phyloP scores from a whole-genome alignment of 1,140 invertebrate species.

The Phocides pigmalion region DNA sequence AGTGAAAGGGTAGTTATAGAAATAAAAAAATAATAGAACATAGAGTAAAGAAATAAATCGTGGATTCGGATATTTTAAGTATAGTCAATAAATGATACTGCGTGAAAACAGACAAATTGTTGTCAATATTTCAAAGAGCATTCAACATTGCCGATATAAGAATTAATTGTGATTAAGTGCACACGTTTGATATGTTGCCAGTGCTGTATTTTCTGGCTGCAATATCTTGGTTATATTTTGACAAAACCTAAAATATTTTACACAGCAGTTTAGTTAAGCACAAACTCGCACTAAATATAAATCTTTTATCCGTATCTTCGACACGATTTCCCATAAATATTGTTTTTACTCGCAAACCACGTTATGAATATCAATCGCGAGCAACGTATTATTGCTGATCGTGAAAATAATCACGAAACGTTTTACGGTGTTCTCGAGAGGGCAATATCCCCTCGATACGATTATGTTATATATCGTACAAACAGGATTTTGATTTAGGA shows the following conservation, averaged over 20 bases:
- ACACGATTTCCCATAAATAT: constrained; percentile 27
- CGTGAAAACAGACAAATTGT: no score
- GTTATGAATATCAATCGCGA: constrained; percentile 24
- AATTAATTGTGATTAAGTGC: no score
- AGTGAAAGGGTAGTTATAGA: no score
- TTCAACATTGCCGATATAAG: no score
- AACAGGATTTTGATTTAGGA: constrained; percentile 9
- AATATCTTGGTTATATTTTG: no score
- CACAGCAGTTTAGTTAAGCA: not conserved
- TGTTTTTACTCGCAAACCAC: constrained; percentile 22
- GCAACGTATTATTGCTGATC: constrained; percentile 12
- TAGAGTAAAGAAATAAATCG: no score
- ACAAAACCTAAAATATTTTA: not conserved
- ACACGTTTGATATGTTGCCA: no score
- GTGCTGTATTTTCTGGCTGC: no score
- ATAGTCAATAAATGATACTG: no score
- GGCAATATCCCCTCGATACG: constrained; percentile 22
- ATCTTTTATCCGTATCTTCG: constrained; percentile 24
- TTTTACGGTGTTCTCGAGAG: constrained; percentile 27
- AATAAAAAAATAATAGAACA: no score
- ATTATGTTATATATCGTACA: not conserved
- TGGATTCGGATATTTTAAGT: no score
- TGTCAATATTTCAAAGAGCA: no score
- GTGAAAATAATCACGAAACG: constrained; percentile 28
- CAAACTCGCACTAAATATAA: constrained; percentile 12